Percentiles rank a stretch among this genome's conserved stretches.
phyloP scores from a whole-genome alignment of 2,888 invertebrate genomes.

The Dicyrtomina minuta region DNA sequence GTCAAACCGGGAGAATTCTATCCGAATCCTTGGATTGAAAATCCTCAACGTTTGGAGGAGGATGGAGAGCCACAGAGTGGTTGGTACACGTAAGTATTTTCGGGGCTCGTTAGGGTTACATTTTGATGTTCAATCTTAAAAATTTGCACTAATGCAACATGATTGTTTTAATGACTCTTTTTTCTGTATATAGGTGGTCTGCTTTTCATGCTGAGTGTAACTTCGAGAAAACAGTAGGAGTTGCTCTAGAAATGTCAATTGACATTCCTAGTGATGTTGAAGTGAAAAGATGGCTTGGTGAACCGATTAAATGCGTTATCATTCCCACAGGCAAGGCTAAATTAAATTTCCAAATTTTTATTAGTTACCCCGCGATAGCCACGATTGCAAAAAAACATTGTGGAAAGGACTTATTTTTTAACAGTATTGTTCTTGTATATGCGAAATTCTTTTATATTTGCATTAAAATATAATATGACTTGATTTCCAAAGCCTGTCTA shows the following conservation, averaged over 20 bases:
- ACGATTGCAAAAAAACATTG: neutral
- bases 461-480: too few relatives aligned
- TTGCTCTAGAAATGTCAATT: slow-evolving; percentile 77
- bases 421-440: neutral
- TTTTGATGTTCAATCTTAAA: neutral
- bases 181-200: slow-evolving; percentile 59
- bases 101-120: too few relatives aligned
- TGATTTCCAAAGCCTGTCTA: too few relatives aligned
- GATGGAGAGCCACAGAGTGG: slow-evolving; percentile 19
- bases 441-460: too few relatives aligned
- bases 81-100: slow-evolving; percentile 33
- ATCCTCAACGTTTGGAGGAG: neutral
- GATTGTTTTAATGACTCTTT: neutral
- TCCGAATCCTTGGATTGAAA: neutral
- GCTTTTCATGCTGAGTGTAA: slow-evolving; percentile 60
- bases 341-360: too few relatives aligned
- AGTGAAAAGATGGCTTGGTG: slow-evolving; percentile 86
- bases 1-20: neutral
- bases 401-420: neutral
- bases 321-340: slow-evolving; percentile 72
- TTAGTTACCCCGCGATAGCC: neutral
- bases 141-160: too few relatives aligned
- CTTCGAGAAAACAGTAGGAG: slow-evolving; percentile 63
- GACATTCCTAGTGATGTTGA: slow-evolving; percentile 71
- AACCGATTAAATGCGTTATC: slow-evolving; percentile 83